Percentiles rank a stretch among this genome's conserved stretches.
These are phyloP conservation scores for Myotis pilosus DNA, from an alignment of 2,797 vertebrate species.

Conservation along the genomic window DNA sequence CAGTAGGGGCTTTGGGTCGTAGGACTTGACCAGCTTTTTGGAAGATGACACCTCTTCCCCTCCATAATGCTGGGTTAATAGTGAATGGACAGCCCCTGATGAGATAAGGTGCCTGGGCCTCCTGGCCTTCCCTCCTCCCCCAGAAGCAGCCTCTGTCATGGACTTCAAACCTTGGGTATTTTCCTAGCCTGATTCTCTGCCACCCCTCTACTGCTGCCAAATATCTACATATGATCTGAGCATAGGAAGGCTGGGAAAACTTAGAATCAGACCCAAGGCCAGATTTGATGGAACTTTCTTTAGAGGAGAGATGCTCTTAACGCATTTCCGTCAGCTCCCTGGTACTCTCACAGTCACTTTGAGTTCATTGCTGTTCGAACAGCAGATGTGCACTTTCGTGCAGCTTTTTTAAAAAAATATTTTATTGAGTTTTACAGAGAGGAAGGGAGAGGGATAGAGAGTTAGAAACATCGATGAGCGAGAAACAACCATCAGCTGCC, in stretches of 20 bases:
- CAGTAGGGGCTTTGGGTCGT: not conserved
- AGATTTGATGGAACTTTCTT: not conserved
- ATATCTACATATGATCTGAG: not conserved
- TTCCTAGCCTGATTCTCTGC: not conserved
- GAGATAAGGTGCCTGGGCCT: not conserved
- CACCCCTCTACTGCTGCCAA: not conserved
- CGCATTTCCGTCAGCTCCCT: not conserved
- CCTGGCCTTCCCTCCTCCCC: not conserved
- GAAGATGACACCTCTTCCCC: not conserved
- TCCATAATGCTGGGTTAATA: not conserved
- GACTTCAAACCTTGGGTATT: not conserved
- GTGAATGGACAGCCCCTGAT: not conserved
- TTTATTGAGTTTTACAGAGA: too few species aligned
- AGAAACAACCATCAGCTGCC: too few species aligned
- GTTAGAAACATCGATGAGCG: too few species aligned
- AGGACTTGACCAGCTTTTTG: not conserved
- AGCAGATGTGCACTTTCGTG: not conserved
- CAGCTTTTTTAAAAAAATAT: not conserved
- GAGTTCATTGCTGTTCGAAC: not conserved
- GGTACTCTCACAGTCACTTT: not conserved
- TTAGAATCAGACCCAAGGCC: not conserved
- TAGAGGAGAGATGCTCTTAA: not conserved
- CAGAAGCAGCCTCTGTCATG: not conserved
- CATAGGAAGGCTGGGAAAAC: not conserved
- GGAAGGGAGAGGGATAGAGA: too few species aligned